Base-by-base conservation (phyloP, 2,797 vertebrate genomes). In the Sebastiscus albofasciatus region DNA sequence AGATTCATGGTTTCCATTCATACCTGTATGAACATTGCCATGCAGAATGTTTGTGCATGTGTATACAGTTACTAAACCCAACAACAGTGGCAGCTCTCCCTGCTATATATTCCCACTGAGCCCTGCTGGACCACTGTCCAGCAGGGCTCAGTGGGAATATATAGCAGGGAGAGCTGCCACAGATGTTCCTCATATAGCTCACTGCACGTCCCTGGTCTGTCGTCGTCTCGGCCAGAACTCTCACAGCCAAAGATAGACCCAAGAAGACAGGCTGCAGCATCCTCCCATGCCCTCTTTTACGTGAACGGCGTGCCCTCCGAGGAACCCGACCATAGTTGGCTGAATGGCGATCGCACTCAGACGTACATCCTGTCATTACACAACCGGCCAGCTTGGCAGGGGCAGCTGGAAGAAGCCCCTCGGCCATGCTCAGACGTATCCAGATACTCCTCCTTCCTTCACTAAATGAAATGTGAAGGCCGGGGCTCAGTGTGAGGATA, bases 381-480 rank as follows among this genome's bases (percentile, higher is more conserved):
- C 86, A 92, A 89, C 67, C 11, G 16, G 14, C 18, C 55, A 39
- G 72, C 70, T 81, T 81, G 84, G 80, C 77, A 79, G 78, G 7
- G 46, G 62, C 49, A 7, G 67, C 69, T 46, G 60, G 49, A 56
- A 74, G 34, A 60, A 87, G 77, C 79, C 20, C 60, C 56, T 26
- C 24, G 18, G 77, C 73, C 55, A 12, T 64, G 69, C 8, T 81
- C 61, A 67, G 22, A 60, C 27, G 6, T 29, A 68, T 87, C 66
- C 59, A 82, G 74, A 76, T 65, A 34, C 39, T 72, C 69, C 33
- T 80, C 73, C 75, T 60, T 84, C 80, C 39, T 85, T 72, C 27
- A 7, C 68, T 77, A 91, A 87, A 90, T 92, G 60, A 89, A 88
- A 89, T 87, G 24, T 86, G 64, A 81, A 91, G 77, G 71, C 81